Evolutionary conservation across 2,797 vertebrate species (phyloP), one percentile per base, ranked within the genome.

Genomic region (Phataginus tricuspis): DNA sequence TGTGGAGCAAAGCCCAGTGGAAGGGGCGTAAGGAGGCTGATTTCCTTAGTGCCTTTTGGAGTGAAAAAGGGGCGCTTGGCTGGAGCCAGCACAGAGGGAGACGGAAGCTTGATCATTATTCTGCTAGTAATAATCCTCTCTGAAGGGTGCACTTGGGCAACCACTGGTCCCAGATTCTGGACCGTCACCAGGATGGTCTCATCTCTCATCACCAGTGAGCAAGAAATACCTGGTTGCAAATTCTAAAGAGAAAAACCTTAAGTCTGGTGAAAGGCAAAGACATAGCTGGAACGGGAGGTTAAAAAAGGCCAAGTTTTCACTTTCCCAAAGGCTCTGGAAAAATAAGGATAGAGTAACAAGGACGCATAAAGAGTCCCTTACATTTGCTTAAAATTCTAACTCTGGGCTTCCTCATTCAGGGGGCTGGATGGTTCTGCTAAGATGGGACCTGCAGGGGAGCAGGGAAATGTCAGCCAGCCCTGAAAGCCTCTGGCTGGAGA

Each of bases 61-160:
- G 5, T 5, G 72, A 18, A 37, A 25, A 25, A 16, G 7, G 29
- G 49, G 18, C 7, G 5, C 68, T n/a, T 0, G 1, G 16, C 21
- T 16, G 42, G 49, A 71, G 61, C 42, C 49, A 16, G 55, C 3
- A 7, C 4, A 15, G 21, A 2, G 2, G 5, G 6, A 21, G 51
- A 5, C 0, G 15, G 82, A 10, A 61, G 34, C 34, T 3, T 12
- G 0, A 14, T 18, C 10, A 0, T 1, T 2, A 7, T 39, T 13
- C 42, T 12, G 6, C 34, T 72, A 6, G 2, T 23, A 15, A 15
- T 15, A 9, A 37, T 16, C 80, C 8, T 57, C 11, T 74, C 72
- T 29, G 49, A 27, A 10, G 49, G 14, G 31, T 4, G 42, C 13
- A 2, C 8, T 34, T 11, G 9, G 78, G 31, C 55, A 49, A 7